phyloP scores from a whole-genome alignment of 2,888 invertebrate genomes.

The Scaptomyza parva region DNA sequence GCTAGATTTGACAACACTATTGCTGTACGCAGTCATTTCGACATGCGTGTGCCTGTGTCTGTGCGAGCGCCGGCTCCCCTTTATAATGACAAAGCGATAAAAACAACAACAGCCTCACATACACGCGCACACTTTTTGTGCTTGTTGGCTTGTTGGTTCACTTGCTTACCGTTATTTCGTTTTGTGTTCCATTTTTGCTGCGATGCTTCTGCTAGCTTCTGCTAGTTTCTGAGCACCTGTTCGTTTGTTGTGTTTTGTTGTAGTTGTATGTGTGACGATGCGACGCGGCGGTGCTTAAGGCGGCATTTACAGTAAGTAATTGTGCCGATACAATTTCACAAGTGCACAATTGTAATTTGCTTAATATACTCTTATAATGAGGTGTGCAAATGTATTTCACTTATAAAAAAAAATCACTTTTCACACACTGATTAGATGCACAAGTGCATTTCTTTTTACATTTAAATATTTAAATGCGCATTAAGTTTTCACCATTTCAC shows the following conservation, averaged over 20 bases:
- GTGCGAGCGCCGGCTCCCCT: slow-evolving; percentile 21
- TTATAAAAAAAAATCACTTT: background rate
- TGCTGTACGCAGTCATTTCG: background rate
- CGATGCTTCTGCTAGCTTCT: slow-evolving; percentile 30
- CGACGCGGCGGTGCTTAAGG: slow-evolving; percentile 23
- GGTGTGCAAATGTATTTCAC: too few relatives aligned
- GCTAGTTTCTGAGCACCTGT: slow-evolving; percentile 63
- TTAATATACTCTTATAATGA: background rate
- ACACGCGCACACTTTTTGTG: slow-evolving; percentile 7
- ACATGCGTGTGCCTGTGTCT: slow-evolving; percentile 18
- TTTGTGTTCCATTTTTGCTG: slow-evolving; percentile 22
- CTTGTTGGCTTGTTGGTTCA: slow-evolving; percentile 31
- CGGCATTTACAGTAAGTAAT: background rate
- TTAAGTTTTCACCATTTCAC: background rate
- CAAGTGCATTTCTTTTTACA: background rate
- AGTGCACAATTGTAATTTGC: background rate
- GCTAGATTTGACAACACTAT: background rate
- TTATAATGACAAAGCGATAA: slow-evolving; percentile 20
- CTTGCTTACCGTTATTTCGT: slow-evolving; percentile 52
- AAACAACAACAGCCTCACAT: slow-evolving; percentile 26
- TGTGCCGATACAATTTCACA: background rate
- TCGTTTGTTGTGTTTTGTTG: slow-evolving; percentile 62
- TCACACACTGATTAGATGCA: background rate
- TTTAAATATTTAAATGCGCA: background rate
- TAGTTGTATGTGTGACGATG: slow-evolving; percentile 59